Evolutionary conservation across 2,113 vertebrate species (phyloP).

Genomic region (Myodes glareolus): DNA sequence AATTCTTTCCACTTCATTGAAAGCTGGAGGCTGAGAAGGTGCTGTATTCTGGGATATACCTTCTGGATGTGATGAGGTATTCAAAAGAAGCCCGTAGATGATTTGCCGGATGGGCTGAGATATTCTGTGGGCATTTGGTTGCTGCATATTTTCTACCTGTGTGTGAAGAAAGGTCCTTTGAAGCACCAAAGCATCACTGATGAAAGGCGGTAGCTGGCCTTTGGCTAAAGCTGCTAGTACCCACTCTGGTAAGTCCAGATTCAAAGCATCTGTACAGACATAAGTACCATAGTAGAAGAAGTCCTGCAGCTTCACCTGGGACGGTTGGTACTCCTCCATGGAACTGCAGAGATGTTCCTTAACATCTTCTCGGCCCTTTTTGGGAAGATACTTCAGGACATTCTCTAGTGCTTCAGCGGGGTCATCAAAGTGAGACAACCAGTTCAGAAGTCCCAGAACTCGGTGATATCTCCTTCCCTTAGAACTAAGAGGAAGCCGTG

Average conservation of each 20-base stretch:
- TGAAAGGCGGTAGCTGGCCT: slow-evolving; percentile 87
- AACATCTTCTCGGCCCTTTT: slow-evolving; percentile 74
- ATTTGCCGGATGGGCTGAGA: slow-evolving; percentile 89
- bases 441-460: slow-evolving; percentile 89
- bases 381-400: slow-evolving; percentile 82
- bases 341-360: slow-evolving; percentile 83
- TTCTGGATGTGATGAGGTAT: not conserved
- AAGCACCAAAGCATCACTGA: slow-evolving; percentile 89
- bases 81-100: slow-evolving; percentile 91
- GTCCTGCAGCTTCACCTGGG: slow-evolving; percentile 84
- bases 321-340: slow-evolving; percentile 91
- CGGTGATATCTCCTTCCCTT: slow-evolving; percentile 83
- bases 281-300: slow-evolving; percentile 87
- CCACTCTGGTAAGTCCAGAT: slow-evolving; percentile 86
- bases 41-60: not conserved
- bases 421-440: slow-evolving; percentile 89
- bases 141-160: slow-evolving; percentile 94
- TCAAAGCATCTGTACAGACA: slow-evolving; percentile 67
- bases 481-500: slow-evolving; percentile 30
- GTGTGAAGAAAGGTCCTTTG: slow-evolving; percentile 89
- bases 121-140: slow-evolving; percentile 87
- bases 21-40: slow-evolving; percentile 52
- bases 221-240: slow-evolving; percentile 82
- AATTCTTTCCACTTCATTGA: slow-evolving; percentile 92
- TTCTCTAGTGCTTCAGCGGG: slow-evolving; percentile 86